These are phyloP conservation scores for Drosophila sordidapex DNA, from an alignment of 2,888 invertebrate species.

Conservation along the genomic window DNA sequence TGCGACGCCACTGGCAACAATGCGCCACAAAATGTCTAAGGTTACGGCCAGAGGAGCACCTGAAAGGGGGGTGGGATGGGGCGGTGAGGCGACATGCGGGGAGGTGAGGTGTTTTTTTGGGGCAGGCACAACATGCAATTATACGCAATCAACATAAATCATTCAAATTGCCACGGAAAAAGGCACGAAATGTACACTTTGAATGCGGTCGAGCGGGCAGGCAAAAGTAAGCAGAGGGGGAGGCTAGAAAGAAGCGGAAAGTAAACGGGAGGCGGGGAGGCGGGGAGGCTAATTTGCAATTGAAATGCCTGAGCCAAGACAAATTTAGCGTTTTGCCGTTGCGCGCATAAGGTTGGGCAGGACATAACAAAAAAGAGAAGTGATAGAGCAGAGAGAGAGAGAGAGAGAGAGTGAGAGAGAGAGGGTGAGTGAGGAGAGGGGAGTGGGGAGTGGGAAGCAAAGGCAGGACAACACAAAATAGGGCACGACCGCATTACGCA, in stretches of 20 bases:
- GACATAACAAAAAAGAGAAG: slow-evolving; percentile 2
- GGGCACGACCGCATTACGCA: slow-evolving; percentile 62
- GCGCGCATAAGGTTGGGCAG: slow-evolving; percentile 27
- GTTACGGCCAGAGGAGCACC: slow-evolving; percentile 49
- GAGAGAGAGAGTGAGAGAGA: not conserved
- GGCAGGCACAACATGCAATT: slow-evolving; percentile 73
- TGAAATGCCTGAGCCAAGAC: slow-evolving; percentile 72
- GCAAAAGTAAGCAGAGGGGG: not conserved
- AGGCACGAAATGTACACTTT: slow-evolving; percentile 62
- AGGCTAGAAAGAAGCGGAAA: too few species aligned
- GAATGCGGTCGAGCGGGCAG: slow-evolving; percentile 34
- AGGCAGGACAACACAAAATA: slow-evolving; percentile 23
- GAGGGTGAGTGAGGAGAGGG: not conserved
- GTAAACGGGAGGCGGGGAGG: slow-evolving; percentile 32
- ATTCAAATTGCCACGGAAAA: slow-evolving; percentile 73
- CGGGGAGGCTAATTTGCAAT: slow-evolving; percentile 72
- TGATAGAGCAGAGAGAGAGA: not conserved
- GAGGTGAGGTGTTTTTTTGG: slow-evolving; percentile 4
- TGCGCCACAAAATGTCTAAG: slow-evolving; percentile 67
- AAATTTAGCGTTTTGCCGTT: slow-evolving; percentile 55
- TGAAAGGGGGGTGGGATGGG: not conserved
- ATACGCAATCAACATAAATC: slow-evolving; percentile 80
- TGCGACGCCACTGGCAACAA: slow-evolving; percentile 51
- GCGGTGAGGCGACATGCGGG: not conserved
- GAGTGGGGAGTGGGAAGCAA: slow-evolving; percentile 5